phyloP scores from a whole-genome alignment of 2,113 vertebrate genomes.

The Isurus oxyrinchus region DNA sequence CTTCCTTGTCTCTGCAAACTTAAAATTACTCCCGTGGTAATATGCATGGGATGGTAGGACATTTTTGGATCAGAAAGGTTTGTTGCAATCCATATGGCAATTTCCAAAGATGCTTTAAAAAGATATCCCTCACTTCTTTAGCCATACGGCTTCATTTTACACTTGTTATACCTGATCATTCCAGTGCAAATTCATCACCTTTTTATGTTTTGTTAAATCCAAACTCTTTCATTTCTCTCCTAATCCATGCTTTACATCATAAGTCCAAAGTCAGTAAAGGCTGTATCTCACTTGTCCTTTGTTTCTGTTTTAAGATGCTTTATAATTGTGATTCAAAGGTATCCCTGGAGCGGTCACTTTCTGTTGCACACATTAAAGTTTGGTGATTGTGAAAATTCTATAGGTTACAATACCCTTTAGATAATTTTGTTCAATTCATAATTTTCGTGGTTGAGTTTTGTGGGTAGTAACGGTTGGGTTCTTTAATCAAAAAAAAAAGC shows the following conservation, averaged over 20 bases:
- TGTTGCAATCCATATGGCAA: not conserved
- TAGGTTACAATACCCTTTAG: not conserved
- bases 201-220: not conserved
- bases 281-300: not conserved
- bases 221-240: not conserved
- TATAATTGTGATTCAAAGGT: not conserved
- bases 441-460: not conserved
- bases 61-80: not conserved
- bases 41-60: not conserved
- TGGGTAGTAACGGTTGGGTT: not conserved
- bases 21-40: not conserved
- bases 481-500: not conserved
- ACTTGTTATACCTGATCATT: not conserved
- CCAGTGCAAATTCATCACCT: not conserved
- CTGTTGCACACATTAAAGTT: not conserved
- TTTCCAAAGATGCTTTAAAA: not conserved
- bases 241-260: slow-evolving; percentile 3
- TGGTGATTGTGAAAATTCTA: not conserved
- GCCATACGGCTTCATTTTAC: not conserved
- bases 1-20: not conserved
- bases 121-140: not conserved
- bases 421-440: not conserved
- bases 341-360: not conserved
- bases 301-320: not conserved
- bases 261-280: not conserved